These are phyloP conservation scores for Morone saxatilis DNA, from an alignment of 2,113 vertebrate species.

Conservation along the genomic window DNA sequence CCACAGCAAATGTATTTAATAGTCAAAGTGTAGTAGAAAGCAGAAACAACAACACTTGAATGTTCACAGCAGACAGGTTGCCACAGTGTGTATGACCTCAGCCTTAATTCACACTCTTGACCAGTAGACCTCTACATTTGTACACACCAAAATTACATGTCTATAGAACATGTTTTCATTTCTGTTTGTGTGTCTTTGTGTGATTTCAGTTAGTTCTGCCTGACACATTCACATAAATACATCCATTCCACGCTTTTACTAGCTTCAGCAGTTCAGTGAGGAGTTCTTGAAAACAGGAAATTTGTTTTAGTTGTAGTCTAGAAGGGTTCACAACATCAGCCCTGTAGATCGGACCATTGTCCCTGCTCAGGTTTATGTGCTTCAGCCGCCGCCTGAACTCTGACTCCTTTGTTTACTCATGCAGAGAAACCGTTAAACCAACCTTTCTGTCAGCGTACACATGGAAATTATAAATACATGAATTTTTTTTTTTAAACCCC, in stretches of 20 bases:
- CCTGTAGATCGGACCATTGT: slow-evolving; percentile 60
- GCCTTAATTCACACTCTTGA: not conserved
- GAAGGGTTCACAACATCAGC: slow-evolving; percentile 41
- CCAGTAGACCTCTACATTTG: not conserved
- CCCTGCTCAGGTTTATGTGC: slow-evolving; percentile 57
- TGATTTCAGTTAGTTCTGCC: slow-evolving; percentile 13
- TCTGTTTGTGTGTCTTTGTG: not conserved
- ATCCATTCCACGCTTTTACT: slow-evolving; percentile 29
- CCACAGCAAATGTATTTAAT: not conserved
- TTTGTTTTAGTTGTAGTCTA: slow-evolving; percentile 26
- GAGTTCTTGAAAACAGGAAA: slow-evolving; percentile 70
- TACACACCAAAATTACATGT: slow-evolving; percentile 28
- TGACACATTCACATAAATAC: not conserved
- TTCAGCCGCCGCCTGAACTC: slow-evolving; percentile 13
- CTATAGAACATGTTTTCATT: slow-evolving; percentile 4
- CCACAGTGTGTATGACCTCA: slow-evolving; percentile 1
- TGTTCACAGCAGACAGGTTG: slow-evolving; percentile 18
- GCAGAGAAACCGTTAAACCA: slow-evolving; percentile 2
- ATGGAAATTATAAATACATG: not conserved
- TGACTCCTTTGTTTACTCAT: slow-evolving; percentile 29
- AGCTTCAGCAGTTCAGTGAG: not conserved
- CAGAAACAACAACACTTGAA: not conserved
- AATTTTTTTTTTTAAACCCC: not conserved
- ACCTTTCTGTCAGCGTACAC: not conserved
- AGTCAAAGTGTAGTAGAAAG: not conserved